phyloP scores from a whole-genome alignment of 2,113 vertebrate species.

The Gadus chalcogrammus region DNA sequence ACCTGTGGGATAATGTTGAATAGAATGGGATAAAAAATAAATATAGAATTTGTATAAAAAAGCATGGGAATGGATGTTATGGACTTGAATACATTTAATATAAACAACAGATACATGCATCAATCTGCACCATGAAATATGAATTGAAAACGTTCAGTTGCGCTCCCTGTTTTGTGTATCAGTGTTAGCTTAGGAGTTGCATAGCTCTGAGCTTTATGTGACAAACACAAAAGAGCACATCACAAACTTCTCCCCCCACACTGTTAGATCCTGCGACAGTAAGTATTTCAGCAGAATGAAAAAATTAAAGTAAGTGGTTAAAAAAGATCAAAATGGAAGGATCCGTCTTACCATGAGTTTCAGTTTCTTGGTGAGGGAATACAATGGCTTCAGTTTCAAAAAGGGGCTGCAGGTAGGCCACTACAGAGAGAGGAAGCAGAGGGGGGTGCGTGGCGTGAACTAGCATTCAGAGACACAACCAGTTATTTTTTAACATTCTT shows the following conservation, averaged over 20 bases:
- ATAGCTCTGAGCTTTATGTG: constrained; percentile 23
- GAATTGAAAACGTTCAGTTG: no score
- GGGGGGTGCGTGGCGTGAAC: constrained; percentile 58
- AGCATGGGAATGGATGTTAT: constrained; percentile 68
- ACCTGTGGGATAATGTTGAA: constrained; percentile 38
- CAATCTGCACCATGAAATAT: constrained; percentile 42
- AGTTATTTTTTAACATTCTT: constrained; percentile 41
- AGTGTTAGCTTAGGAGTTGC: constrained; percentile 37
- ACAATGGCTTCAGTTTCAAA: constrained; percentile 75
- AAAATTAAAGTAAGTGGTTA: constrained; percentile 37
- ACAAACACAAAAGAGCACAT: constrained; percentile 10
- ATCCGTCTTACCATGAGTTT: constrained; percentile 72
- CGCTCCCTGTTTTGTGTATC: no score
- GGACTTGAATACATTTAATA: constrained; percentile 48
- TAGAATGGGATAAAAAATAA: constrained; percentile 59
- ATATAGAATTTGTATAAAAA: constrained; percentile 53
- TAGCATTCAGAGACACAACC: constrained; percentile 63
- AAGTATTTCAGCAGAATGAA: constrained; percentile 23
- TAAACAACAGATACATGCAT: constrained; percentile 55
- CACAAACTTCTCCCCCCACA: constrained; percentile 12
- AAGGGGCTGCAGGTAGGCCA: constrained; percentile 74
- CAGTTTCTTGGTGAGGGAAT: constrained; percentile 73
- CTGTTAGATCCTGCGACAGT: constrained; percentile 25
- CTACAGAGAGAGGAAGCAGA: constrained; percentile 75
- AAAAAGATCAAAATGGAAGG: constrained; percentile 65